Conservation (phyloP, 2,797 vertebrate species). For the Xenentodon cancila region DNA sequence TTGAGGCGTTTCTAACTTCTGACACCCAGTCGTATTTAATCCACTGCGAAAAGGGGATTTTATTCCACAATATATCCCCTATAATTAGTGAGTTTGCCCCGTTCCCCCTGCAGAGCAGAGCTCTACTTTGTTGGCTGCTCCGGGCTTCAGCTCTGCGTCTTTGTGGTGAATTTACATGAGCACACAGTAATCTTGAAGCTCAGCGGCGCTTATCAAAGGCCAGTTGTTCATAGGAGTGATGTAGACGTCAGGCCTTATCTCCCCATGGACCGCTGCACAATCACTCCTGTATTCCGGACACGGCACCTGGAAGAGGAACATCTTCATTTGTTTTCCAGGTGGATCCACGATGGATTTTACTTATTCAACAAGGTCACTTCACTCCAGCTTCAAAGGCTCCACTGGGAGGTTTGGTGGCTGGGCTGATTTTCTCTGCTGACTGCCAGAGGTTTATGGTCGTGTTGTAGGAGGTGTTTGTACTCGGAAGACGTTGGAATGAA, state of each 20-base stretch:
- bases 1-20: too few species aligned
- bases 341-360: constrained; percentile 63
- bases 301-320: constrained; percentile 45
- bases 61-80: too few species aligned
- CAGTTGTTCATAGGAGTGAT: constrained; percentile 20
- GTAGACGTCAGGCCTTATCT: constrained; percentile 44
- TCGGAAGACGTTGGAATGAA: constrained; percentile 16
- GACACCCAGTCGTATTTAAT: too few species aligned
- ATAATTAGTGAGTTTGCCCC: too few species aligned
- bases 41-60: too few species aligned
- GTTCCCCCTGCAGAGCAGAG: too few species aligned
- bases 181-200: constrained; percentile 36
- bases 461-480: constrained; percentile 54
- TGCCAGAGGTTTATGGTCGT: constrained; percentile 35
- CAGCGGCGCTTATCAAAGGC: constrained; percentile 29
- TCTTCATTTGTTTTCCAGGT: constrained; percentile 75
- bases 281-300: constrained; percentile 52
- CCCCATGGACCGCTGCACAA: background rate
- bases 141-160: background rate
- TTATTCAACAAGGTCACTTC: constrained; percentile 78
- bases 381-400: constrained; percentile 62
- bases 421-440: constrained; percentile 38
- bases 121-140: background rate
- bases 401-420: constrained; percentile 28
- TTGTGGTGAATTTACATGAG: constrained; percentile 24